These are phyloP conservation scores for Synanthedon formicaeformis DNA, from an alignment of 2,888 invertebrate species.

Conservation along the genomic window DNA sequence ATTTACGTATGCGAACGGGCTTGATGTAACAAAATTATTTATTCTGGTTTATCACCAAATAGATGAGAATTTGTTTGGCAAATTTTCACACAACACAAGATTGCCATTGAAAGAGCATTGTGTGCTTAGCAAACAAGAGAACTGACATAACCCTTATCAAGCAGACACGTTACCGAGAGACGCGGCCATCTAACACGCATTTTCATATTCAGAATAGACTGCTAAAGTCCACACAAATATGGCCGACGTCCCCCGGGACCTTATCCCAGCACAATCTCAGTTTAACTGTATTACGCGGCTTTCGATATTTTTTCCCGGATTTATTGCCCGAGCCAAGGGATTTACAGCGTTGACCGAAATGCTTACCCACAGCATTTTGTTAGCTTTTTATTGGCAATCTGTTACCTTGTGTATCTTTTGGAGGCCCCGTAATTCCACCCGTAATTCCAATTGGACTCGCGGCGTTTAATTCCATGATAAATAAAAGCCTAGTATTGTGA, in stretches of 20 bases:
- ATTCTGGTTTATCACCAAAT: no score
- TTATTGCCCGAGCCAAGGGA: slow-evolving; percentile 48
- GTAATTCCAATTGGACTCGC: slow-evolving; percentile 49
- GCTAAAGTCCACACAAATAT: slow-evolving; percentile 8
- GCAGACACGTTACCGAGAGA: slow-evolving; percentile 16
- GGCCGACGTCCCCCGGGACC: slow-evolving; percentile 13
- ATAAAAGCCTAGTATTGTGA: neutral
- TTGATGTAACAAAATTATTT: no score
- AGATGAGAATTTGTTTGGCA: no score
- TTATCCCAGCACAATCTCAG: slow-evolving; percentile 21
- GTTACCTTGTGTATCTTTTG: slow-evolving; percentile 63
- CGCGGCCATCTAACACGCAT: slow-evolving; percentile 18
- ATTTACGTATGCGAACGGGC: no score
- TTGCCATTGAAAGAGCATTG: neutral
- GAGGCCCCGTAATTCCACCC: slow-evolving; percentile 39
- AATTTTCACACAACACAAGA: neutral
- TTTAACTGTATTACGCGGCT: slow-evolving; percentile 53
- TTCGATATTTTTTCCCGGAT: slow-evolving; percentile 58
- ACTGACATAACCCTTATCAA: slow-evolving; percentile 13
- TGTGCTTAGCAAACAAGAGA: slow-evolving; percentile 1
- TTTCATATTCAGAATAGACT: slow-evolving; percentile 16
- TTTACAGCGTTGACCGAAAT: slow-evolving; percentile 65
- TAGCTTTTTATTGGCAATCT: slow-evolving; percentile 66
- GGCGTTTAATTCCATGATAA: slow-evolving; percentile 10
- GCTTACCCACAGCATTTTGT: slow-evolving; percentile 61